Evolutionary conservation across 2,888 invertebrate species (phyloP).

Genomic region (Thysanoteuthis rhombus): DNA sequence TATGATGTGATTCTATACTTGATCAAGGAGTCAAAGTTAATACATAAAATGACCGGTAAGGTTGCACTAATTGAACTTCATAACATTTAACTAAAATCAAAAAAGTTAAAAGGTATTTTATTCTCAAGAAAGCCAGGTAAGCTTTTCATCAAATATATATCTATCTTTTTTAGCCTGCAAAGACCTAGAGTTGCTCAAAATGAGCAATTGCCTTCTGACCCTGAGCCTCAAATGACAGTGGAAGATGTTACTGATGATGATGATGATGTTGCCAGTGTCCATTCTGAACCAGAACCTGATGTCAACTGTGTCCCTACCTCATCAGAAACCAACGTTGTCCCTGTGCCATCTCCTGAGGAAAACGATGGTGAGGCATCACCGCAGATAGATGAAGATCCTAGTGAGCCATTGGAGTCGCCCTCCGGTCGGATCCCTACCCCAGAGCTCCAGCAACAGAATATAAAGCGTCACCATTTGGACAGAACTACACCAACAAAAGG

Average conservation of each 20-base stretch:
- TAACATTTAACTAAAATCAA: background rate
- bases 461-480: slow-evolving; percentile 61
- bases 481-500: slow-evolving; percentile 64
- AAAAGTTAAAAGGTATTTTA: background rate
- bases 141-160: background rate
- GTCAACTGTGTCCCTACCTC: slow-evolving; percentile 25
- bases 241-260: slow-evolving; percentile 34
- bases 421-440: slow-evolving; percentile 61
- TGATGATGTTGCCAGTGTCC: background rate
- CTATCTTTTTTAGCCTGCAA: background rate
- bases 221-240: slow-evolving; percentile 1
- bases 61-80: background rate
- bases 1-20: too few relatives aligned
- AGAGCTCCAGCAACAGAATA: slow-evolving; percentile 40
- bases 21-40: too few relatives aligned
- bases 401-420: background rate
- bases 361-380: slow-evolving; percentile 22
- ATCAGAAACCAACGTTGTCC: background rate
- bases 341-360: slow-evolving; percentile 14
- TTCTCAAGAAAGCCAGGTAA: background rate
- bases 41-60: too few relatives aligned
- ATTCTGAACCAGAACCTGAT: slow-evolving; percentile 22
- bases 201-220: background rate
- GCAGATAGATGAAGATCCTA: background rate
- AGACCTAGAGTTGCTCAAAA: background rate